Conservation (phyloP, 2,888 invertebrate genomes). For the Meiosimyza platycephala region DNA sequence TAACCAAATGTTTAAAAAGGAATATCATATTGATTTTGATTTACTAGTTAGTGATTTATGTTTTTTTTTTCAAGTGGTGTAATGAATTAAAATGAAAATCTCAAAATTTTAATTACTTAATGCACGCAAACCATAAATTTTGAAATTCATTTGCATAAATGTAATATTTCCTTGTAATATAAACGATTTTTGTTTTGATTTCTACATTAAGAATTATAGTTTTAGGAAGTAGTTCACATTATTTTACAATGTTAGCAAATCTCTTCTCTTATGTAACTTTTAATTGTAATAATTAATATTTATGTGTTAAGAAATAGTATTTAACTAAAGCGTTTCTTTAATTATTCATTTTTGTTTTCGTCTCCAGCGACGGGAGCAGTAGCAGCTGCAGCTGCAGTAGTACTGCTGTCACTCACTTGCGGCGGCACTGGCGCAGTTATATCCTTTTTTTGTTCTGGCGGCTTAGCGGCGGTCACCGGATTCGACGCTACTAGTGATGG, state of each 20-base stretch:
- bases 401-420: constrained; percentile 13
- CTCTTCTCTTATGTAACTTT: constrained; percentile 27
- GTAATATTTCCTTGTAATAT: background rate
- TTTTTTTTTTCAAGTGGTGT: background rate
- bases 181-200: constrained; percentile 14
- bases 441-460: background rate
- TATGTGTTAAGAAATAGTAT: constrained; percentile 26
- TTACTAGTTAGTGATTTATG: background rate
- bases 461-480: background rate
- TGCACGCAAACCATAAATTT: constrained; percentile 2
- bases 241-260: constrained; percentile 34
- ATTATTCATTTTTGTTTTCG: constrained; percentile 7
- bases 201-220: constrained; percentile 16
- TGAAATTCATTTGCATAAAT: constrained; percentile 13
- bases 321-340: constrained; percentile 10
- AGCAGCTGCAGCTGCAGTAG: background rate
- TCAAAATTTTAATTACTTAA: background rate
- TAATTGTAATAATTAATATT: constrained; percentile 26
- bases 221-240: constrained; percentile 28
- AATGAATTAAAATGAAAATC: background rate
- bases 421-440: background rate
- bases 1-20: background rate
- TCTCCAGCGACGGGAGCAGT: background rate
- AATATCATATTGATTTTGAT: background rate
- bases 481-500: background rate